Base-by-base conservation (phyloP, 1,140 invertebrate genomes). In the Capitella teleta region DNA sequence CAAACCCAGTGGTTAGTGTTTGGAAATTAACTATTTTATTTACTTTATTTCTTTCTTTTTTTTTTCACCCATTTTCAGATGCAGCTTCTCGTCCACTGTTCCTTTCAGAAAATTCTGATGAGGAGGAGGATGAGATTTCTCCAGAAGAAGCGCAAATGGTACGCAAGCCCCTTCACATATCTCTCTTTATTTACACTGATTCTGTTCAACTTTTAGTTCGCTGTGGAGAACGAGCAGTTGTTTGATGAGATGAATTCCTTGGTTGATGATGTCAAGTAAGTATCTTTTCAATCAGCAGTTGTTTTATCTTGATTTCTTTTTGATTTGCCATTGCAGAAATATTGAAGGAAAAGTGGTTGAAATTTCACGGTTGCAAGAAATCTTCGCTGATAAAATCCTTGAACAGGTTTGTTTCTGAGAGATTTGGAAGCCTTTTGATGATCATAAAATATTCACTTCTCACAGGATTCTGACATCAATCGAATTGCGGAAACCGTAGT, bases 371-470 rank as follows among this genome's bases (percentile, higher is more conserved):
- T 74, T 98, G n/a, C 94, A 98, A 68, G 85, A 96, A 70, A 82
- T 92, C 53, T 95, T 98, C 61, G 87, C 92, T 5, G 92, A 98
- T 70, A 98, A 98, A 75, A 87, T 98, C 43, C 72, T 94, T 26
- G 81, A 91, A 65, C 93, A 97, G 63, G 73, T 73, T 53, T 56
- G 50, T 47, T 32, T 18, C 21, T 28, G 23, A 3, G 10, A n/a
- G 6, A 26, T n/a, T 32, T 8, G n/a, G n/a, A 32, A 32, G 8
- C 30, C n/a, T n/a, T n/a, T n/a, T n/a, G n/a, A n/a, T n/a, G n/a
- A n/a, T n/a, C n/a, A n/a, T n/a, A n/a, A n/a, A n/a, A n/a, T n/a
- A n/a, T n/a, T n/a, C n/a, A n/a, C n/a, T n/a, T n/a, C n/a, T n/a
- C n/a, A n/a, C 54, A 77, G 76, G 91, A 96, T 62, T 81, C 83